Percentiles rank a stretch among this genome's conserved stretches.
These are phyloP conservation scores for Peromyscus leucopus DNA, from an alignment of 2,113 vertebrate genomes.

Conservation along the genomic window DNA sequence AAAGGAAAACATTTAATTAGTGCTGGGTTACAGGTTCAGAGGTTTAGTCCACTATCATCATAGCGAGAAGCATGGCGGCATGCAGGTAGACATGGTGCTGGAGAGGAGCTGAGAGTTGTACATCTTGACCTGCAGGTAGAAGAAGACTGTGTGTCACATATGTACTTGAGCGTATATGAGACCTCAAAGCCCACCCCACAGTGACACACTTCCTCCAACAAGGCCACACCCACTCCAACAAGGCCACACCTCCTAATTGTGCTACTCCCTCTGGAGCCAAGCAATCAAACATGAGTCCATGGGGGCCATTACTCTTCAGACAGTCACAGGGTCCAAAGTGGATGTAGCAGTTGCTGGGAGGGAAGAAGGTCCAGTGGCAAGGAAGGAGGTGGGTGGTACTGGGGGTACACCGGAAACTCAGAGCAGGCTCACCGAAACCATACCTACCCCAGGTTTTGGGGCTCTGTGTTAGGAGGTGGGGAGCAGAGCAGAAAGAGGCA, in stretches of 20 bases:
- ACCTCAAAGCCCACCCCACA: background rate
- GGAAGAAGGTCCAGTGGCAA: background rate
- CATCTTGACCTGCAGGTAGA: background rate
- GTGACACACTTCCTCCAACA: background rate
- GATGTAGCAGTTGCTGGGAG: background rate
- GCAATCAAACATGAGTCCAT: too few relatives aligned
- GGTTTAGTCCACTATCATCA: background rate
- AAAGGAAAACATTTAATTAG: background rate
- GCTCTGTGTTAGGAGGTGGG: background rate
- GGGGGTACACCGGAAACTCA: background rate
- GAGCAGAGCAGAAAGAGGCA: background rate
- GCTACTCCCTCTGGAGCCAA: background rate
- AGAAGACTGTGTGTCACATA: background rate
- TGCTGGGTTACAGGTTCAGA: background rate
- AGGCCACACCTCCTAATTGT: background rate
- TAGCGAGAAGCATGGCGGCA: background rate
- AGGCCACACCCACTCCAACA: background rate
- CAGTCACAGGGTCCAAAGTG: background rate
- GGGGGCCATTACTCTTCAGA: background rate
- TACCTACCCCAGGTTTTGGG: background rate
- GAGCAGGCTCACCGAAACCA: background rate
- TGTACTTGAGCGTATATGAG: background rate
- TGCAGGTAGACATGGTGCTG: background rate
- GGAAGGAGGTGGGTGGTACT: too few relatives aligned
- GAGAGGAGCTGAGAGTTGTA: background rate